Conservation (phyloP, 2,113 vertebrate species). For the Pomatostomus ruficeps region DNA sequence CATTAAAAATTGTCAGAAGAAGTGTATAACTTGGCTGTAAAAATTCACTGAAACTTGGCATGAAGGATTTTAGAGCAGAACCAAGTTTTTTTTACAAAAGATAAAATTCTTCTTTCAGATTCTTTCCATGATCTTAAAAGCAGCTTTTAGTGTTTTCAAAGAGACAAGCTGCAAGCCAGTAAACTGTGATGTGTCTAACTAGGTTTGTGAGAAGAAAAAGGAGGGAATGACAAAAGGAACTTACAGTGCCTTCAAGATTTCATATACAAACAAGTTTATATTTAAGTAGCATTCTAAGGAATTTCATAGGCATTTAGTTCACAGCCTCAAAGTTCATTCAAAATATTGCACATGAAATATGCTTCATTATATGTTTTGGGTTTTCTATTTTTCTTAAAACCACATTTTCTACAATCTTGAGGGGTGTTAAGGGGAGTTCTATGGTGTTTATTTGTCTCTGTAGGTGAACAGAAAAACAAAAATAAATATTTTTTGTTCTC, state of each 20-base stretch:
- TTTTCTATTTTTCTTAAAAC: not conserved
- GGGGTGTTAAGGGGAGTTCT: not conserved
- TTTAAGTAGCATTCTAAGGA: not conserved
- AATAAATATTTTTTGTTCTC: not conserved
- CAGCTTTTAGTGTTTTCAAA: not conserved
- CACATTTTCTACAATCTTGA: not conserved
- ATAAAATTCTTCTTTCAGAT: not conserved
- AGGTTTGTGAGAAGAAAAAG: not conserved
- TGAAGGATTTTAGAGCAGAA: not conserved
- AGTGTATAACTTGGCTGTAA: not conserved
- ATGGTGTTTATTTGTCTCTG: not conserved
- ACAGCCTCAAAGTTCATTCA: not conserved
- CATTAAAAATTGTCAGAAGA: not conserved
- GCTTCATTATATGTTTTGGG: not conserved
- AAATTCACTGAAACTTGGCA: slow-evolving; percentile 21
- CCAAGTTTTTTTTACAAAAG: not conserved
- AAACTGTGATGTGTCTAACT: not conserved
- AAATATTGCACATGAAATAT: not conserved
- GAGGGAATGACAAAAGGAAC: not conserved
- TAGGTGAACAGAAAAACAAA: not conserved
- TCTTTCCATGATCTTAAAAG: not conserved
- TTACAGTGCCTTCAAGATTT: not conserved
- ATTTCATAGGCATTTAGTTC: not conserved
- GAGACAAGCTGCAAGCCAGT: not conserved
- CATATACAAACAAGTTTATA: not conserved